A percentile compares a stretch with the other conserved stretches of the same genome.
Evolutionary conservation across 2,888 invertebrate species (phyloP).

Genomic region (Drosophila gaucha): DNA sequence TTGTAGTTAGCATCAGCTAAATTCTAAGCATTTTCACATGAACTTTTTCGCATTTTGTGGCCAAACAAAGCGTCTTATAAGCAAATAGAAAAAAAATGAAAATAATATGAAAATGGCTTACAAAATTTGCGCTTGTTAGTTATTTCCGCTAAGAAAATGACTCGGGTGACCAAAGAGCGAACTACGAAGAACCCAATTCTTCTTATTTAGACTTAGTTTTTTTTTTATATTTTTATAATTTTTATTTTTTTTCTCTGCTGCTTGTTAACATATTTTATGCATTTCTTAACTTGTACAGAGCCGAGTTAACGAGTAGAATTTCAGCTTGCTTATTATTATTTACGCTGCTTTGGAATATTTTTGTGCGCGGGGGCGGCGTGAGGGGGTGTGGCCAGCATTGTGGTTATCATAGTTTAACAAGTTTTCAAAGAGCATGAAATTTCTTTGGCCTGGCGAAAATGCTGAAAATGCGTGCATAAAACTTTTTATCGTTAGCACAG

Average conservation of each 20-base stretch:
- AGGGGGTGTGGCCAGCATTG: slow-evolving; percentile 67
- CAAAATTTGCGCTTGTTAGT: slow-evolving; percentile 72
- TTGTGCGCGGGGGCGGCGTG: not conserved
- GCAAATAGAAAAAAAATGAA: slow-evolving; percentile 10
- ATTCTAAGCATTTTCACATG: slow-evolving; percentile 11
- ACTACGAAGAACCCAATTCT: slow-evolving; percentile 28
- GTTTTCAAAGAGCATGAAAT: slow-evolving; percentile 82
- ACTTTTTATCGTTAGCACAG: slow-evolving; percentile 71
- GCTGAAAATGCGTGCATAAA: slow-evolving; percentile 75
- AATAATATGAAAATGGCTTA: slow-evolving; percentile 22
- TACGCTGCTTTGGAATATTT: slow-evolving; percentile 45
- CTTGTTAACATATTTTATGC: slow-evolving; percentile 81
- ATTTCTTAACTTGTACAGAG: slow-evolving; percentile 74
- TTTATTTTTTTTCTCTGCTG: slow-evolving; percentile 25
- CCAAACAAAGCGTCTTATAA: slow-evolving; percentile 37
- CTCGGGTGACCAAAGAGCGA: slow-evolving; percentile 40
- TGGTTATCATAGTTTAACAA: slow-evolving; percentile 84
- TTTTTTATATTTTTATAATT: not conserved
- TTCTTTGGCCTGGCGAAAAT: slow-evolving; percentile 68
- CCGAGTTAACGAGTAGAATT: slow-evolving; percentile 73
- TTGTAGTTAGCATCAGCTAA: slow-evolving; percentile 6
- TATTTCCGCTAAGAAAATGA: slow-evolving; percentile 72
- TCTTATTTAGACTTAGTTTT: slow-evolving; percentile 43
- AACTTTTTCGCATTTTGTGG: slow-evolving; percentile 16
- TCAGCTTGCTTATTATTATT: slow-evolving; percentile 75